Evolutionary conservation across 2,888 invertebrate species (phyloP).

Genomic region (Eristalis arbustorum): DNA sequence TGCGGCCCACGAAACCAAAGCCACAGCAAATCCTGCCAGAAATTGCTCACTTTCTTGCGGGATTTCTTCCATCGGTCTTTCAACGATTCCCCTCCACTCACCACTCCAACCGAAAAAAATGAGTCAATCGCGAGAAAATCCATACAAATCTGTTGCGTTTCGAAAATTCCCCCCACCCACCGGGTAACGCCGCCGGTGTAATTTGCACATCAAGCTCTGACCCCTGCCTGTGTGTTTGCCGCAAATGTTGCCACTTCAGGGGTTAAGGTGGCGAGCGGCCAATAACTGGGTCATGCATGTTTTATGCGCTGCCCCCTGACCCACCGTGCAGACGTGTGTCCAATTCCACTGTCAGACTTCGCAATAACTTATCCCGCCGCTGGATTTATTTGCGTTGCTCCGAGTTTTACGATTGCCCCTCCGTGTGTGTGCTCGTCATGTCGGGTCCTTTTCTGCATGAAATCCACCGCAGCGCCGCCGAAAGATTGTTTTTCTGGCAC

Average conservation of each 20-base stretch:
- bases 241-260: not conserved
- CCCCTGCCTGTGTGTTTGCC: not conserved
- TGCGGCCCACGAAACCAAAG: not conserved
- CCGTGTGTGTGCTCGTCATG: slow-evolving; percentile 12
- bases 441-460: not conserved
- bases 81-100: not conserved
- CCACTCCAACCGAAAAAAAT: not conserved
- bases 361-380: slow-evolving; percentile 25
- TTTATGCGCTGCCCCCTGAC: slow-evolving; percentile 41
- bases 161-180: not conserved
- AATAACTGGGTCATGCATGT: slow-evolving; percentile 70
- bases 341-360: slow-evolving; percentile 31
- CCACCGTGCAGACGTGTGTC: slow-evolving; percentile 30
- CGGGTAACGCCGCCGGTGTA: not conserved
- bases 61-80: not conserved
- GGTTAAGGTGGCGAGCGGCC: slow-evolving; percentile 25
- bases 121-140: not conserved
- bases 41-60: not conserved
- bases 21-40: not conserved
- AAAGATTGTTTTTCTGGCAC: not conserved
- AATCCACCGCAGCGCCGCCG: not conserved
- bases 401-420: slow-evolving; percentile 53
- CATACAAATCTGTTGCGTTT: not conserved
- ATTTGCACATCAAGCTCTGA: not conserved
- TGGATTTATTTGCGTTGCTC: slow-evolving; percentile 48